Base-by-base conservation (phyloP, 2,888 invertebrate species). In the Patella pellucida region DNA sequence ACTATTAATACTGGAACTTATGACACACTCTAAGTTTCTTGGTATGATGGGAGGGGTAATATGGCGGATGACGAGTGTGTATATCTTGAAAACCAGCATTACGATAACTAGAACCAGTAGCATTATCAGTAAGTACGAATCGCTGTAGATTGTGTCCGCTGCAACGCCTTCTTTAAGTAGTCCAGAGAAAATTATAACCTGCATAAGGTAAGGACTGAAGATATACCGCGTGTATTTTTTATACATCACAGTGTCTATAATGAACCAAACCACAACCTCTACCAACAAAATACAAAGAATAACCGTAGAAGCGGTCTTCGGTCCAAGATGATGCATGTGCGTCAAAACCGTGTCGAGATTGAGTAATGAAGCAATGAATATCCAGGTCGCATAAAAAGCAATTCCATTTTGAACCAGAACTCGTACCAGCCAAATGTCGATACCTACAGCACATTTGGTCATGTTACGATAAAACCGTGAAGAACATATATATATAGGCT, bases 401-500 rank as follows among this genome's bases (percentile, higher is more conserved):
- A 89, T 74, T 3, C 88, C 88, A 79, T 89, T 89, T 72, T 88
- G 87, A 9, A 88, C 82, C n/a, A 89, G 75, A 19, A 88, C 75
- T 69, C 89, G 75, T 7, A 85, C 82, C 9, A 88, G 70, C 88
- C 88, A 88, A 19, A 88, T 79, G 52, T 88, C 88, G 23, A 81
- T 78, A 31, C 50, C 74, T 19, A 83, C 72, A n/a, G 78, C 79
- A n/a, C 80, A 72, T 41, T 79, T 78, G 15, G 72, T 72, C 75
- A 89, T 72, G 54, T 82, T 83, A 9, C 84, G 76, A 71, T 87
- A 82, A 23, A 89, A 81, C 7, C 82, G 68, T 68, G 79, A 78
- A 71, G 83, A 84, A 4, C 85, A 83, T 50, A 86, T 83, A n/a
- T n/a, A 23, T 81, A 77, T n/a, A 87, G 78, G 52, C 83, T 82